Conservation (phyloP, 1,140 invertebrate species). For the Megalopta genalis region DNA sequence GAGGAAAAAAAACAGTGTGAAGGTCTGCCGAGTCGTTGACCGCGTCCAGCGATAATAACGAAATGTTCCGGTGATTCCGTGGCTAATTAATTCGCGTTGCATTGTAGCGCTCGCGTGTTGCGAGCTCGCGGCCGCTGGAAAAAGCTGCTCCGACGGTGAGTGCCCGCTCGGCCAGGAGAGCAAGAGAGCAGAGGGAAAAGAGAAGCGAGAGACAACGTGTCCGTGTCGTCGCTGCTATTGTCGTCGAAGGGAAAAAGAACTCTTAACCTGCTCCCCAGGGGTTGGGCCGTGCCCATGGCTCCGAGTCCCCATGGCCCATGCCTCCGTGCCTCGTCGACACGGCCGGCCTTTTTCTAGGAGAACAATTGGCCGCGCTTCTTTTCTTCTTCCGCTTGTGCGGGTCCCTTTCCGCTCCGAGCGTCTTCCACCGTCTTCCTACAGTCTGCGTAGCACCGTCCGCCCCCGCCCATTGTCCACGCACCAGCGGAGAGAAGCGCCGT, state of each 20-base stretch:
- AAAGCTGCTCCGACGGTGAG: too few species aligned
- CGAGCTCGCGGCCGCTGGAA: too few species aligned
- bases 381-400: slow-evolving; percentile 22
- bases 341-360: background rate
- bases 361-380: slow-evolving; percentile 33
- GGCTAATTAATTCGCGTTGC: slow-evolving; percentile 25
- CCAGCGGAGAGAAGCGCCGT: background rate
- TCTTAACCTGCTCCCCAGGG: slow-evolving; percentile 5
- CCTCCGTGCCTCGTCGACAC: background rate
- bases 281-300: background rate
- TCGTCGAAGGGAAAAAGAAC: slow-evolving; percentile 7
- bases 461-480: background rate
- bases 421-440: background rate
- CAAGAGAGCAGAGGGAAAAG: background rate
- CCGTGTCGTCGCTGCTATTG: slow-evolving; percentile 12
- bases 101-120: background rate
- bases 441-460: background rate
- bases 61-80: slow-evolving; percentile 40
- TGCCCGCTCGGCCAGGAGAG: background rate
- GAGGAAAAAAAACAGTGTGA: slow-evolving; percentile 28
- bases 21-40: slow-evolving; percentile 42
- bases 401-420: slow-evolving; percentile 16
- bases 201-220: slow-evolving; percentile 9
- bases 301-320: too few species aligned
- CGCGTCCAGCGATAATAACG: slow-evolving; percentile 32